phyloP scores from a whole-genome alignment of 2,888 invertebrate species.

The Neuroscelio doddi region DNA sequence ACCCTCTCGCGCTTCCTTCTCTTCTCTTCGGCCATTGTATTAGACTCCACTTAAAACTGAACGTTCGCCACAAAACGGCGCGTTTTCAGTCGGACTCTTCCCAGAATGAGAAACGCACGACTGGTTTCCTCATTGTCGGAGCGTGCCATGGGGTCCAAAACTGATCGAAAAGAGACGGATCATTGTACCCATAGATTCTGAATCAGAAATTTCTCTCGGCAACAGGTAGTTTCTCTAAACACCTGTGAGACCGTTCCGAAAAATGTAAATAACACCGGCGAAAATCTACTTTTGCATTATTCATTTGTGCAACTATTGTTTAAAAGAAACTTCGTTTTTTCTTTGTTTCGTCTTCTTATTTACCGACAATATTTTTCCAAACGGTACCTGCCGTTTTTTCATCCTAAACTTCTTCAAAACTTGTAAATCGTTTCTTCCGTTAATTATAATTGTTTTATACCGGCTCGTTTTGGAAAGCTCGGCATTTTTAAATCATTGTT shows the following conservation, averaged over 20 bases:
- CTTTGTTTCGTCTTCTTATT: too few species aligned
- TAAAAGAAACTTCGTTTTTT: too few species aligned
- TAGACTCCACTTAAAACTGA: slow-evolving; percentile 43
- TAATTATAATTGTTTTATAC: slow-evolving; percentile 19
- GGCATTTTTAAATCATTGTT: slow-evolving; percentile 12
- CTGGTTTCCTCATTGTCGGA: slow-evolving; percentile 42
- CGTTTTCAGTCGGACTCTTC: slow-evolving; percentile 35
- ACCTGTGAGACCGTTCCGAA: slow-evolving; percentile 29
- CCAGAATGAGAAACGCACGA: slow-evolving; percentile 32
- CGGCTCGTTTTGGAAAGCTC: slow-evolving; percentile 16
- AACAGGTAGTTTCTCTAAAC: slow-evolving; percentile 37
- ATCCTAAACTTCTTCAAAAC: too few species aligned
- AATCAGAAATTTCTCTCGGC: slow-evolving; percentile 32
- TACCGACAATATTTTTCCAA: too few species aligned
- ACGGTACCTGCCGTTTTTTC: too few species aligned
- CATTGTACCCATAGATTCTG: slow-evolving; percentile 16
- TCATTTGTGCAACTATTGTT: slow-evolving; percentile 1
- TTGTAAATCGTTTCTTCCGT: too few species aligned
- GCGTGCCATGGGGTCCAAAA: slow-evolving; percentile 31
- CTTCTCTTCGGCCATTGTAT: slow-evolving; percentile 39
- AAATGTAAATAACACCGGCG: slow-evolving; percentile 8
- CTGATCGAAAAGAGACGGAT: slow-evolving; percentile 23
- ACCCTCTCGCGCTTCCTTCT: slow-evolving; percentile 40
- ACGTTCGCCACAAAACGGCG: slow-evolving; percentile 41
- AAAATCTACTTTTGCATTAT: slow-evolving; percentile 5